phyloP scores from a whole-genome alignment of 2,888 invertebrate species.

The Timandra comae region DNA sequence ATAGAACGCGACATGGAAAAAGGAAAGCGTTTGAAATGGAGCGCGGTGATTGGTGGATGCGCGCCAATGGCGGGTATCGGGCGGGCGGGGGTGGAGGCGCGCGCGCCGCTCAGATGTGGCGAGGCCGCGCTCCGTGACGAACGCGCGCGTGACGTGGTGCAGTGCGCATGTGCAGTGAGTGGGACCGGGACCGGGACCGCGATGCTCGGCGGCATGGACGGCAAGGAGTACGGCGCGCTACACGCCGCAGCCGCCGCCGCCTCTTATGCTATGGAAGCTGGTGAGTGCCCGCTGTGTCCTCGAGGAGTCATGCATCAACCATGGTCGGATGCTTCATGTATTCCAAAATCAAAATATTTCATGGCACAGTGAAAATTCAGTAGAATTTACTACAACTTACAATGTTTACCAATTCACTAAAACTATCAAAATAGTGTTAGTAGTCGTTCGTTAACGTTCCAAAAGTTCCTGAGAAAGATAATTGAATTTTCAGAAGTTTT shows the following conservation, averaged over 20 bases:
- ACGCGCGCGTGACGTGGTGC: constrained; percentile 30
- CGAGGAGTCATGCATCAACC: too few species aligned
- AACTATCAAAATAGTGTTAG: too few species aligned
- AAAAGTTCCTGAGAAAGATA: too few species aligned
- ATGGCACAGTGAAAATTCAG: too few species aligned
- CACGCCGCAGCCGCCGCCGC: constrained; percentile 67
- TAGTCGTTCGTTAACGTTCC: too few species aligned
- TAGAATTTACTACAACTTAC: too few species aligned
- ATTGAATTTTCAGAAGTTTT: too few species aligned
- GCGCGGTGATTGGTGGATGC: constrained; percentile 68
- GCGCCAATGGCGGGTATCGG: constrained; percentile 66
- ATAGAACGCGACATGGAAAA: constrained; percentile 72
- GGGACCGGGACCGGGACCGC: too few species aligned
- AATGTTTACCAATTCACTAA: too few species aligned
- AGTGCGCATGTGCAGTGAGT: constrained; percentile 38
- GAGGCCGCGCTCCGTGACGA: constrained; percentile 36
- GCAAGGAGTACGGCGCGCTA: constrained; percentile 72
- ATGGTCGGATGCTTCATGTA: too few species aligned
- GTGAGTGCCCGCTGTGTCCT: constrained; percentile 38
- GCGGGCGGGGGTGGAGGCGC: constrained; percentile 36
- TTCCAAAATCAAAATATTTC: too few species aligned
- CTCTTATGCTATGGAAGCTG: constrained; percentile 63
- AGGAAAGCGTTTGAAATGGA: constrained; percentile 70
- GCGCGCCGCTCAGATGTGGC: constrained; percentile 36
- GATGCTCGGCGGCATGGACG: constrained; percentile 71